Evolutionary conservation across 2,888 invertebrate genomes (phyloP).

Genomic region (Rhopalosiphum nymphaeae): DNA sequence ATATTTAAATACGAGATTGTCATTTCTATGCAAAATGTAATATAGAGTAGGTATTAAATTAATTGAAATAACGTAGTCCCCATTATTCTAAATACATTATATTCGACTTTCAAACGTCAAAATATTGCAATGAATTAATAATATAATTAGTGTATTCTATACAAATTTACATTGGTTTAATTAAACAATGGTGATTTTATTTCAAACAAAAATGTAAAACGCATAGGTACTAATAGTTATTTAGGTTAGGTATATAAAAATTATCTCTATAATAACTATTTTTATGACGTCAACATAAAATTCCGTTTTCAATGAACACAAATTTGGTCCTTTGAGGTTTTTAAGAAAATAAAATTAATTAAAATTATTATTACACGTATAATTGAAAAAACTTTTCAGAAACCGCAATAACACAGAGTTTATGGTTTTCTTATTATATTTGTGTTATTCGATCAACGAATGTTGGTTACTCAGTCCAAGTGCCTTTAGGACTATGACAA

Average conservation of each 20-base stretch:
- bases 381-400: slow-evolving; percentile 33
- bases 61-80: not conserved
- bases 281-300: not conserved
- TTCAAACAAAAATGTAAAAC: not conserved
- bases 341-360: slow-evolving; percentile 36
- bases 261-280: not conserved
- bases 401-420: slow-evolving; percentile 18
- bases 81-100: not conserved
- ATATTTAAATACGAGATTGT: slow-evolving; percentile 2
- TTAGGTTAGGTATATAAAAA: not conserved
- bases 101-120: not conserved
- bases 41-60: not conserved
- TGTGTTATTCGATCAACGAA: slow-evolving; percentile 39
- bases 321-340: slow-evolving; percentile 30
- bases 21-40: not conserved
- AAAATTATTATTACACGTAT: not conserved
- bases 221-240: not conserved
- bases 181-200: not conserved
- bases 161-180: not conserved
- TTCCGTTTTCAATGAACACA: not conserved
- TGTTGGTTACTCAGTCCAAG: not conserved
- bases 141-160: not conserved
- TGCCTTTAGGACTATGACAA: not conserved
- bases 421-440: slow-evolving; percentile 29
- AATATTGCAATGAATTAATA: not conserved